Base-by-base conservation (phyloP, 2,888 invertebrate species). In the Argyra leucocephala region DNA sequence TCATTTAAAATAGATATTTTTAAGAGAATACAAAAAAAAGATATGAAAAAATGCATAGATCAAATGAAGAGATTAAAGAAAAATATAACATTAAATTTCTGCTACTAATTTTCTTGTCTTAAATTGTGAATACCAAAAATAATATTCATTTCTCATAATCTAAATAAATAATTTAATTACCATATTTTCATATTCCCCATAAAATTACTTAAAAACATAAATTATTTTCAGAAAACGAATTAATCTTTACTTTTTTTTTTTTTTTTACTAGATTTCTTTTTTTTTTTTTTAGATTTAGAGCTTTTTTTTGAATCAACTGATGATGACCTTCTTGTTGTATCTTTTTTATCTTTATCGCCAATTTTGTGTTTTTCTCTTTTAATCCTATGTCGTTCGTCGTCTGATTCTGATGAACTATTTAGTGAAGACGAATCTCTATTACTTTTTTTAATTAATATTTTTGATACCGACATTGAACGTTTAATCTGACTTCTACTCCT, bases 241-340 rank as follows among this genome's bases (percentile, higher is more conserved):
- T 75, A 69, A 70, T 76, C 69, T 70, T 85, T 85, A 2, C 85
- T 83, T 77, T 88, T 89, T 76, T 88, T 89, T 80, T 87, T 88
- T 76, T 89, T 89, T 75, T 86, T 87, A 75, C 87, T 88, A 71
- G 85, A 85, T 75, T 86, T 86, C 70, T 70, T 70, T 24, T 68
- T 66, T 5, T 48, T 48, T 48, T 48, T 48, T 18, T 48, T 48
- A 48, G 48, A 48, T 48, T 48, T 48, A 9, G 67, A 65, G 61
- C 68, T 69, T 59, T 67, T 70, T 15, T 78, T 77, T 0, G 81
- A 81, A 69, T 76, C 77, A 3, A 72, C 71, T 36, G 76, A 78
- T 31, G 81, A 80, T 31, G 78, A 76, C 9, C 80, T 79, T 67
- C 71, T 86, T 84, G 73, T 85, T 84, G 75, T 77, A 71, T 83